Conservation (phyloP, 2,888 invertebrate species). For the Galerucella calmariensis region DNA sequence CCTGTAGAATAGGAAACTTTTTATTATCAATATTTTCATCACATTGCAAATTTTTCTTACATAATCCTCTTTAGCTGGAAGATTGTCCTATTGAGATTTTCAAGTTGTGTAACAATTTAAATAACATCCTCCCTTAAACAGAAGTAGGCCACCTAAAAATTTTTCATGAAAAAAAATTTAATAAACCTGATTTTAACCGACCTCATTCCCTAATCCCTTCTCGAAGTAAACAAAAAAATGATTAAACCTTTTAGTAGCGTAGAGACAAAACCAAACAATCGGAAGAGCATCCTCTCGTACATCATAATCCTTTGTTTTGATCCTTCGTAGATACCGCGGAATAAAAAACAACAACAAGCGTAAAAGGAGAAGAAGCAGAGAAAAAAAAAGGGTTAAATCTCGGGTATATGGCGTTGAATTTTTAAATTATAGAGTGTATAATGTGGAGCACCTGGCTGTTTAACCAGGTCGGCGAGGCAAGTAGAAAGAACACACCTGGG, state of each 20-base stretch:
- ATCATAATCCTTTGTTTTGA: constrained; percentile 29
- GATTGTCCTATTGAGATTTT: neutral
- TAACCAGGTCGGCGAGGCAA: constrained; percentile 16
- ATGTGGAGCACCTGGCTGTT: constrained; percentile 16
- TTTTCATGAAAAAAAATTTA: neutral
- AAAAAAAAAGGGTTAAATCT: constrained; percentile 25
- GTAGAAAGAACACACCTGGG: constrained; percentile 17
- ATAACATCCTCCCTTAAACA: too few relatives aligned
- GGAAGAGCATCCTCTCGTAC: constrained; percentile 5
- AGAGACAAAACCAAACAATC: constrained; percentile 24
- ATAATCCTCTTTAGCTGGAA: neutral
- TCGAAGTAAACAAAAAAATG: constrained; percentile 10
- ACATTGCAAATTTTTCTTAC: too few relatives aligned
- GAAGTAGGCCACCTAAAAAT: neutral
- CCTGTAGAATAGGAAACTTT: too few relatives aligned
- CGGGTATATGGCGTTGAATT: constrained; percentile 21
- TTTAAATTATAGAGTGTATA: constrained; percentile 27
- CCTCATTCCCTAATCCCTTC: neutral
- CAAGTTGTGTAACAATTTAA: too few relatives aligned
- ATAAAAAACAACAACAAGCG: constrained; percentile 3
- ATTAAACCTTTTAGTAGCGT: constrained; percentile 25
- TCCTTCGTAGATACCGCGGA: constrained; percentile 14
- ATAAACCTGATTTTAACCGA: constrained; percentile 6
- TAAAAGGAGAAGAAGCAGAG: neutral
- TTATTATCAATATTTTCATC: too few relatives aligned